These are phyloP conservation scores for Zootoca vivipara DNA, from an alignment of 2,113 vertebrate species.

Conservation along the genomic window DNA sequence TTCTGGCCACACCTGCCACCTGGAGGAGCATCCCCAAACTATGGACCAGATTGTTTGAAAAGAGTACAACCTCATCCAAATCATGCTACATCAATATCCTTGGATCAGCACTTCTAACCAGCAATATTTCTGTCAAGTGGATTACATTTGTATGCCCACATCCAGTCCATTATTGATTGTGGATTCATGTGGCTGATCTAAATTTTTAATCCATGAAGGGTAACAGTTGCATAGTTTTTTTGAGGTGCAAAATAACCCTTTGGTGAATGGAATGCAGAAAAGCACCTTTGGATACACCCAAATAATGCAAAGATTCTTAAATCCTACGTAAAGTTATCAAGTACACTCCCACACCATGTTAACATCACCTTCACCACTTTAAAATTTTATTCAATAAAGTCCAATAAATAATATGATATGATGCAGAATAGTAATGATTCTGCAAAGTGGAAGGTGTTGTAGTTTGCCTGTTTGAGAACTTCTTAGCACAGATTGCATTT, in stretches of 20 bases:
- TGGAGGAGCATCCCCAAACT: not conserved
- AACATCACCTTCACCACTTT: not conserved
- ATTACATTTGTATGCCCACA: not conserved
- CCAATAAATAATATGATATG: not conserved
- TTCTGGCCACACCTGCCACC: not conserved
- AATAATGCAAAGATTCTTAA: not conserved
- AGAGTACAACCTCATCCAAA: not conserved
- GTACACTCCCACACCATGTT: not conserved
- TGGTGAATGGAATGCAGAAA: not conserved
- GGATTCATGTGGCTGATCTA: not conserved
- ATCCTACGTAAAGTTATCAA: not conserved
- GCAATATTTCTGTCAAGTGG: not conserved
- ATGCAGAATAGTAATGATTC: not conserved
- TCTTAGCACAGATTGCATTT: not conserved
- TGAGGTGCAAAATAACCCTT: not conserved
- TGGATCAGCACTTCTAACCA: not conserved
- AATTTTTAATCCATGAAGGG: not conserved
- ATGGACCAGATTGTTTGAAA: not conserved
- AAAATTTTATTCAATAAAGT: not conserved
- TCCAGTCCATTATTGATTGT: not conserved
- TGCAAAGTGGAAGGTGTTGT: not conserved
- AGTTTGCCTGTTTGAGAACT: not conserved
- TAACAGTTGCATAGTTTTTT: not conserved
- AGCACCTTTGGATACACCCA: not conserved
- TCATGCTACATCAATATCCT: not conserved